A percentile compares a stretch with the other conserved stretches of the same genome.
These are phyloP conservation scores for Leptodactylus fuscus DNA, from an alignment of 2,113 vertebrate species.

Conservation along the genomic window DNA sequence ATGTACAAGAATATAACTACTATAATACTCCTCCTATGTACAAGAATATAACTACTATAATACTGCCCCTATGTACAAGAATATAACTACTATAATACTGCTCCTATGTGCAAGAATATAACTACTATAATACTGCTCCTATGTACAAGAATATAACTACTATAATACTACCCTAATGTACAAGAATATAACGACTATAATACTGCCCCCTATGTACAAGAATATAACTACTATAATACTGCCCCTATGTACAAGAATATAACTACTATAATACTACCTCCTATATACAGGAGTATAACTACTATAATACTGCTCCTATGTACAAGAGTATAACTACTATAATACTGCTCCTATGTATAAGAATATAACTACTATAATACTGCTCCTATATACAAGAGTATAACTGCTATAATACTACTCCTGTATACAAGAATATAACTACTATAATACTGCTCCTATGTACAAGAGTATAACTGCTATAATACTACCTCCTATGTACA, in stretches of 20 bases:
- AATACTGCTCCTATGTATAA: background rate
- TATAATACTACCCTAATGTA: background rate
- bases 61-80: too few relatives aligned
- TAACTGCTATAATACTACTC: background rate
- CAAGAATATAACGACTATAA: slow-evolving; percentile 11
- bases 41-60: too few relatives aligned
- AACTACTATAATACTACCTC: background rate
- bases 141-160: background rate
- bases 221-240: slow-evolving; percentile 20
- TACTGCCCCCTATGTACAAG: slow-evolving; percentile 4
- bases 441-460: background rate
- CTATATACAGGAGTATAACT: slow-evolving; percentile 1
- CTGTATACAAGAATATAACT: background rate
- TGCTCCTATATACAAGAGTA: background rate
- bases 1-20: too few relatives aligned
- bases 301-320: background rate
- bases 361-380: slow-evolving; percentile 7
- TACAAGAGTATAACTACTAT: slow-evolving; percentile 17
- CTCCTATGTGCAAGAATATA: background rate
- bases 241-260: slow-evolving; percentile 7
- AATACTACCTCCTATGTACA: background rate
- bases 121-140: slow-evolving; percentile 1
- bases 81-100: too few relatives aligned
- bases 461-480: slow-evolving; percentile 4
- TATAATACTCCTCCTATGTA: too few relatives aligned